phyloP scores from a whole-genome alignment of 2,888 invertebrate species.

The Thereva nobilitata region DNA sequence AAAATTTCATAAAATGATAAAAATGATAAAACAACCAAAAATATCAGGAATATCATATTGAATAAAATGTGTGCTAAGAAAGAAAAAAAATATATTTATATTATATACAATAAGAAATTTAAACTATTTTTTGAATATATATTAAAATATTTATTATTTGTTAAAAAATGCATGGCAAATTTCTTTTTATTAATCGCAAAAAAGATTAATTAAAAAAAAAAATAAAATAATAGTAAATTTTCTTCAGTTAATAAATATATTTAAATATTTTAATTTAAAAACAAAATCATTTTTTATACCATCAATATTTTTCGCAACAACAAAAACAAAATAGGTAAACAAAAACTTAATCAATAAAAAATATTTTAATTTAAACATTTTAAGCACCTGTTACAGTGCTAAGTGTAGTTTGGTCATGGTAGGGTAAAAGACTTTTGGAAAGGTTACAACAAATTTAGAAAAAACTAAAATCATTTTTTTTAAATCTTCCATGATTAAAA shows the following conservation, averaged over 20 bases:
- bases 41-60: conserved; percentile 59
- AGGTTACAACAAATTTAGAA: too few relatives aligned
- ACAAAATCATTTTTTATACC: too few relatives aligned
- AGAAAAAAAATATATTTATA: conserved; percentile 8
- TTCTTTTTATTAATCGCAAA: too few relatives aligned
- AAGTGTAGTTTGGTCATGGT: conserved; percentile 8
- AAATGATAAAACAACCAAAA: conserved; percentile 53
- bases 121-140: conserved; percentile 23
- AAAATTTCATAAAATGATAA: conserved; percentile 4
- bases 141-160: conserved; percentile 16
- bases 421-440: too few relatives aligned
- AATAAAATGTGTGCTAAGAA: conserved; percentile 34
- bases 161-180: too few relatives aligned
- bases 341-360: not conserved
- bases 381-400: conserved; percentile 34
- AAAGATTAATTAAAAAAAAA: too few relatives aligned
- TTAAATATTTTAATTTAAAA: too few relatives aligned
- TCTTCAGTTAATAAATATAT: too few relatives aligned
- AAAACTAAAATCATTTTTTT: too few relatives aligned
- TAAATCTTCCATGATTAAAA: too few relatives aligned
- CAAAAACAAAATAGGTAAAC: not conserved
- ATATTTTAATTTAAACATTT: not conserved
- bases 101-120: conserved; percentile 17
- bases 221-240: too few relatives aligned
- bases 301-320: too few relatives aligned